Conservation (phyloP, 1,140 invertebrate species). For the Brachionus sp. region DNA sequence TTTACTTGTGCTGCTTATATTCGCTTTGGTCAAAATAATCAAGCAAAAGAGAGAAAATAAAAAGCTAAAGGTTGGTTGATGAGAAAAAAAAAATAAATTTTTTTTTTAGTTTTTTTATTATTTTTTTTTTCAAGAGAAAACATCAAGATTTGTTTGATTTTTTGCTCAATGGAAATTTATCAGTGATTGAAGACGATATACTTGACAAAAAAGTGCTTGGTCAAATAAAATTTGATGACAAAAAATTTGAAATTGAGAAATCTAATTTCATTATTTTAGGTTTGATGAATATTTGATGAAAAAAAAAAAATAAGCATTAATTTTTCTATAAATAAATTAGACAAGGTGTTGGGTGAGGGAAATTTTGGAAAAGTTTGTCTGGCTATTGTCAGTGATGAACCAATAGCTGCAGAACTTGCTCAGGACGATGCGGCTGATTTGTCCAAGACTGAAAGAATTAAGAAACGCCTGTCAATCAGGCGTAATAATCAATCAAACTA, state of each 20-base stretch:
- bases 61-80: neutral
- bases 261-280: neutral
- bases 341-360: neutral
- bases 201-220: neutral
- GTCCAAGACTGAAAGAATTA: neutral
- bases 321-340: neutral
- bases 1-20: neutral
- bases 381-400: neutral
- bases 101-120: neutral
- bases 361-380: slow-evolving; percentile 45
- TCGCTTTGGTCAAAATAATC: neutral
- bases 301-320: neutral
- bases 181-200: neutral
- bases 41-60: slow-evolving; percentile 40
- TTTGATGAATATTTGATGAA: neutral
- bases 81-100: neutral
- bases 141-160: slow-evolving; percentile 26
- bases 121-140: slow-evolving; percentile 20
- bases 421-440: neutral
- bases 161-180: slow-evolving; percentile 4
- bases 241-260: slow-evolving; percentile 33
- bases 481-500: neutral
- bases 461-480: slow-evolving; percentile 7
- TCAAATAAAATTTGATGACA: slow-evolving; percentile 40
- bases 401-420: neutral